Conservation (phyloP, 2,888 invertebrate genomes). For the Nephrotoma guestfalica region DNA sequence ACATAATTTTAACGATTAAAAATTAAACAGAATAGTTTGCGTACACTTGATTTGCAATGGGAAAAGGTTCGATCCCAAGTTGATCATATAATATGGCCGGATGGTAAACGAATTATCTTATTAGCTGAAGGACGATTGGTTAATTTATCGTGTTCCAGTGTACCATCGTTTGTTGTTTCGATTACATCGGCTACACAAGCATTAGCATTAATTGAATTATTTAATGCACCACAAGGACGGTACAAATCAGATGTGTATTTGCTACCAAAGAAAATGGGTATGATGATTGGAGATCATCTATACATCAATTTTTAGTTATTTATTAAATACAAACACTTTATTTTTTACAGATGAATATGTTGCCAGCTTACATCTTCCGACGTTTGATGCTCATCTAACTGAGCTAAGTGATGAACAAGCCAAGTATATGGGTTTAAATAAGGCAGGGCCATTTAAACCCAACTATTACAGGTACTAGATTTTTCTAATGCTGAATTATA, state of each 20-base stretch:
- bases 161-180: conserved; percentile 95
- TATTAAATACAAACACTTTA: conserved; percentile 4
- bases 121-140: conserved; percentile 91
- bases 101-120: conserved; percentile 85
- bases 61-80: conserved; percentile 95
- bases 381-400: conserved; percentile 94
- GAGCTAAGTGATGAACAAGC: conserved; percentile 94
- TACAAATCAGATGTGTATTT: conserved; percentile 97
- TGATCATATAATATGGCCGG: conserved; percentile 97
- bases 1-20: neutral
- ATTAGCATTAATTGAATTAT: conserved; percentile 89
- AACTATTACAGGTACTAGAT: conserved; percentile 79
- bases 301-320: neutral
- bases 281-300: conserved; percentile 17
- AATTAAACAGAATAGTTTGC: conserved; percentile 56
- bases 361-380: conserved; percentile 89
- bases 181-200: conserved; percentile 97
- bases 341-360: conserved; percentile 77
- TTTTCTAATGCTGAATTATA: neutral
- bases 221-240: conserved; percentile 85
- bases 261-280: conserved; percentile 96
- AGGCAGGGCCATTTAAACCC: conserved; percentile 96
- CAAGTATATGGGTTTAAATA: conserved; percentile 92
- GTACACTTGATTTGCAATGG: conserved; percentile 92
- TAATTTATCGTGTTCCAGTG: conserved; percentile 90